Evolutionary conservation across 2,797 vertebrate species (phyloP), one percentile per base, ranked within the genome.

Genomic region (Craterocephalus amniculus): DNA sequence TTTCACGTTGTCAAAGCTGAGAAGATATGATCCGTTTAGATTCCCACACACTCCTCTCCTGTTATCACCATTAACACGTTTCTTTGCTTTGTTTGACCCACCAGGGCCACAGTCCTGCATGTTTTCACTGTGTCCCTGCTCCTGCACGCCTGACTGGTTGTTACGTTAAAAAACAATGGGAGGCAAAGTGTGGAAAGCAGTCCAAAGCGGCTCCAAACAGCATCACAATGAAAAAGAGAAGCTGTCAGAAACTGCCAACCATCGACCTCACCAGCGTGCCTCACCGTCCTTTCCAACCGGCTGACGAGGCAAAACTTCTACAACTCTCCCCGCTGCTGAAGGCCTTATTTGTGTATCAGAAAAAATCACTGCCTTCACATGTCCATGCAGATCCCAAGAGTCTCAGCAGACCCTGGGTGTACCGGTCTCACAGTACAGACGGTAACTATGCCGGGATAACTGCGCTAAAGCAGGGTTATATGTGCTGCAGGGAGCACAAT

Each of bases 341-440:
- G 1, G 58, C 43, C 13, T 38, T 48, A 27, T 64, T 72, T 66
- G 49, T 67, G 43, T 6, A 70, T 67, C 52, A 10, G 52, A 20
- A 72, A 40, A 74, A n/a, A 69, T 70, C 61, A 32, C 24, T 34
- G 74, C 83, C 82, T 73, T 69, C 58, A 70, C 57, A 64, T 66
- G 76, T 31, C 31, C 34, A 72, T 29, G 34, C 43, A 68, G 62
- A 38, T 56, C 48, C 56, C 66, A 72, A 80, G 64, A 72, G 40
- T 22, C 14, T n/a, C 22, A 12, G 27, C 64, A 56, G 71, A 43
- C 64, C 63, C 31, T 4, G 0, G 20, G 18, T 58, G 34, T 83
- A 88, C 80, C 87, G 84, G 86, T 67, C 35, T 56, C 52, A 35
- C 57, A 34, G 62, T 4, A 10, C 52, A 70, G 63, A 65, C 24